These are phyloP conservation scores for Drosophila paranaensis DNA, from an alignment of 2,888 invertebrate genomes.

Conservation along the genomic window DNA sequence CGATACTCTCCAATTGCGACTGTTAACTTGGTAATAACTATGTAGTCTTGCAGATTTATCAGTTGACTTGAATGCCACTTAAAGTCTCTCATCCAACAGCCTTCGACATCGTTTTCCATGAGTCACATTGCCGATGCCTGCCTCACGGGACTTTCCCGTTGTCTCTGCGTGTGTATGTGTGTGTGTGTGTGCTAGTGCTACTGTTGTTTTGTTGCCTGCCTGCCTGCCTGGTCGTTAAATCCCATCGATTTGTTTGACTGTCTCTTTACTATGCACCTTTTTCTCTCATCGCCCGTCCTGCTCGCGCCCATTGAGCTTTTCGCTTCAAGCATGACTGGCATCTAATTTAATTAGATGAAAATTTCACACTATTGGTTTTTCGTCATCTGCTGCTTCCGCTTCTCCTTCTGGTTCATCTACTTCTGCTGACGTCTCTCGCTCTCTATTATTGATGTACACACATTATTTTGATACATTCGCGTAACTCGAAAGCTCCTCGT, in stretches of 20 bases:
- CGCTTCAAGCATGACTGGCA: conserved; percentile 67
- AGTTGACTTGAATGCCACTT: conserved; percentile 1
- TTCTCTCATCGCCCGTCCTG: conserved; percentile 9
- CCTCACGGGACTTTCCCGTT: conserved; percentile 30
- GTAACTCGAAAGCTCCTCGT: conserved; percentile 16
- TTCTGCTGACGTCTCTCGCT: conserved; percentile 5
- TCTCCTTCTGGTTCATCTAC: conserved; percentile 16
- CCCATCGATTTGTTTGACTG: conserved; percentile 76
- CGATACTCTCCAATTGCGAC: neutral
- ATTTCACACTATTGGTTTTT: conserved; percentile 67
- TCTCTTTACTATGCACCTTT: conserved; percentile 56
- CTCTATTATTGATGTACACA: conserved; percentile 10
- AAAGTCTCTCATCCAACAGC: conserved; percentile 10
- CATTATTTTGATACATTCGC: conserved; percentile 26
- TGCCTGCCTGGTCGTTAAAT: conserved; percentile 46
- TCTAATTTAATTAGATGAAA: conserved; percentile 74
- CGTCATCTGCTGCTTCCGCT: conserved; percentile 11
- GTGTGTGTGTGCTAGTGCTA: conserved; percentile 8
- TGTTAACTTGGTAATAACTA: no score
- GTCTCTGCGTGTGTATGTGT: conserved; percentile 7
- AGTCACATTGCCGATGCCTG: conserved; percentile 33
- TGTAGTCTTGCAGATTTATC: neutral
- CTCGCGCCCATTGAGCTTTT: conserved; percentile 22
- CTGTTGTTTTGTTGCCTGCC: conserved; percentile 25
- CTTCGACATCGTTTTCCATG: conserved; percentile 18